Conservation (phyloP, 2,797 vertebrate genomes). For the Pseudochaenichthys georgianus region DNA sequence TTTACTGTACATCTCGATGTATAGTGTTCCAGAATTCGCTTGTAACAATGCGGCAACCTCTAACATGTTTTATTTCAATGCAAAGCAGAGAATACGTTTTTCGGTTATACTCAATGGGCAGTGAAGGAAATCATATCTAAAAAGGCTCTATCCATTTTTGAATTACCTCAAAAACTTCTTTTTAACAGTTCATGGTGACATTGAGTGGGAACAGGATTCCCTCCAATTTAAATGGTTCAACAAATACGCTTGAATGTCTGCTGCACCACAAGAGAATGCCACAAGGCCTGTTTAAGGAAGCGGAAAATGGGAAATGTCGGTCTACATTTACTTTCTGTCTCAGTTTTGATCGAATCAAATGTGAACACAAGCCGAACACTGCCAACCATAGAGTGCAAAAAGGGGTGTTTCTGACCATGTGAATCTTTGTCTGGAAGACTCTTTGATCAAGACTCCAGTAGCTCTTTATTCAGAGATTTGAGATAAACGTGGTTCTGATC, state of each 20-base stretch:
- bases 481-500: background rate
- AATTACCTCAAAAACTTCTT: background rate
- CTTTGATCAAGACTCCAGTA: background rate
- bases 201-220: background rate
- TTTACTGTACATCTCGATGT: constrained; percentile 22
- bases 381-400: background rate
- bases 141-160: constrained; percentile 9
- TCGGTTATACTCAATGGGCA: constrained; percentile 10
- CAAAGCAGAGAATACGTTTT: constrained; percentile 27
- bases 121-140: constrained; percentile 12
- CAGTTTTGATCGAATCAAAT: constrained; percentile 6
- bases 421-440: background rate
- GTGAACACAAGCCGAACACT: constrained; percentile 1
- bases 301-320: constrained; percentile 1
- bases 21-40: constrained; percentile 6
- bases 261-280: constrained; percentile 6
- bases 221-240: constrained; percentile 15
- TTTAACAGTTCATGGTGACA: background rate
- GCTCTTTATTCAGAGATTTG: background rate
- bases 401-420: background rate
- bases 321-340: background rate
- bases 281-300: background rate
- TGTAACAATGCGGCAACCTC: constrained; percentile 9
- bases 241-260: background rate
- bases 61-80: constrained; percentile 12